A percentile compares a stretch with the other conserved stretches of the same genome.
phyloP scores from a whole-genome alignment of 2,888 invertebrate genomes.

The Rhagonycha lutea region DNA sequence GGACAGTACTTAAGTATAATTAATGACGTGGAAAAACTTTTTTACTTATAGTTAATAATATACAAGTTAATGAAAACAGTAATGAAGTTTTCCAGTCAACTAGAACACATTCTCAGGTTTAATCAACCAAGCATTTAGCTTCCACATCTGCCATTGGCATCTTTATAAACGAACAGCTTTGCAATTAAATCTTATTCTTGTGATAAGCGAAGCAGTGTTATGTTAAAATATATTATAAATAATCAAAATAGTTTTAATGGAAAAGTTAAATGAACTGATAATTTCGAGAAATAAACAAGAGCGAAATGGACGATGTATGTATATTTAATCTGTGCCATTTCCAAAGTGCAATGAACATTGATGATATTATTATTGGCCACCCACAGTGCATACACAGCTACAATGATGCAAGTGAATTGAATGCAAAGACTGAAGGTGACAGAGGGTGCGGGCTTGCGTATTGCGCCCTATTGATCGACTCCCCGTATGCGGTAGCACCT shows the following conservation, averaged over 20 bases:
- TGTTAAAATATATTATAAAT: too few species aligned
- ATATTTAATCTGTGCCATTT: neutral
- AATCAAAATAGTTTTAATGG: too few species aligned
- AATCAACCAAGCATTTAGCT: neutral
- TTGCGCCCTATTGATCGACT: slow-evolving; percentile 41
- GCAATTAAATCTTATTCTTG: neutral
- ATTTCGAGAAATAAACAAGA: too few species aligned
- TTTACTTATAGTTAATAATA: neutral
- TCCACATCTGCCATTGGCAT: neutral
- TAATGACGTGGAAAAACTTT: neutral
- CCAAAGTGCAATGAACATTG: neutral
- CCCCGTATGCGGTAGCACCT: slow-evolving; percentile 58
- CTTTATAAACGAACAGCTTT: neutral
- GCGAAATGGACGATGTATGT: neutral
- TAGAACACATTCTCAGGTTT: neutral
- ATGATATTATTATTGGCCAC: slow-evolving; percentile 4
- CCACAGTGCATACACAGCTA: slow-evolving; percentile 15
- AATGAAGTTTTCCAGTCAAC: neutral
- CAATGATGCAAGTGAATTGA: slow-evolving; percentile 26
- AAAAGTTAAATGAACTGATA: too few species aligned
- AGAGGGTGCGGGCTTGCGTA: slow-evolving; percentile 37
- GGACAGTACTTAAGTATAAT: neutral
- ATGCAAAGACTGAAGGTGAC: slow-evolving; percentile 28
- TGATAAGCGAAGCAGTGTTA: neutral
- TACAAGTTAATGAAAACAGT: neutral